Base-by-base conservation (phyloP, 2,888 invertebrate genomes). In the Macaria notata region DNA sequence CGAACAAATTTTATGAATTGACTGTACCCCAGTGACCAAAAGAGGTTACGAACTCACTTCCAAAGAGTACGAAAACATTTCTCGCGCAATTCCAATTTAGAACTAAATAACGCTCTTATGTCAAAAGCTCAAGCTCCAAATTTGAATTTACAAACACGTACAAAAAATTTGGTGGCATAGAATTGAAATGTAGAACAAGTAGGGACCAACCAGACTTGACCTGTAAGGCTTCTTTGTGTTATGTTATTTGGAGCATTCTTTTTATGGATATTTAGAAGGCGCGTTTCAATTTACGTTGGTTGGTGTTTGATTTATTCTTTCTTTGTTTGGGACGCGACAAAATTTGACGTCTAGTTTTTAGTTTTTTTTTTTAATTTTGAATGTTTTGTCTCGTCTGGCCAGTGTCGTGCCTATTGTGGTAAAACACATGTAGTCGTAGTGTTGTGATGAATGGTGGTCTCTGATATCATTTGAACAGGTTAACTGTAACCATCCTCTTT, bases 311-410 rank as follows among this genome's bases (percentile, higher is more conserved):
- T 89, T 88, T 88, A 89, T 88, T 86, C 79, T 83, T 85, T 88
- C 88, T 89, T 89, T 89, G 89, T 88, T 87, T 84, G 86, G 83
- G 71, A 69, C 76, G 76, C 78, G 79, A 82, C 83, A 82, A 79
- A 36, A 83, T 81, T 87, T 87, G 86, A 86, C 86, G 78, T 76
- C 74, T 69, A 64, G 63, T 78, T 80, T 81, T 19, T 19, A 19
- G 19, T 78, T 67, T 66, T 75, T 75, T 75, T 78, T 71, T 41
- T 78, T 65, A 66, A 76, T 75, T 75, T 78, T 71, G 59, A 72
- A 69, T 59, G 50, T 53, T 56, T 41, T 68, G 63, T 67, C 62
- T 56, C 66, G 75, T 70, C 69, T 74, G 71, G 65, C 53, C 63
- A 64, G 61, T 76, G 73, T 74, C 67, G 7, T 36, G 19, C 19